phyloP scores from a whole-genome alignment of 1,140 invertebrate species.

The Dreissena polymorpha region DNA sequence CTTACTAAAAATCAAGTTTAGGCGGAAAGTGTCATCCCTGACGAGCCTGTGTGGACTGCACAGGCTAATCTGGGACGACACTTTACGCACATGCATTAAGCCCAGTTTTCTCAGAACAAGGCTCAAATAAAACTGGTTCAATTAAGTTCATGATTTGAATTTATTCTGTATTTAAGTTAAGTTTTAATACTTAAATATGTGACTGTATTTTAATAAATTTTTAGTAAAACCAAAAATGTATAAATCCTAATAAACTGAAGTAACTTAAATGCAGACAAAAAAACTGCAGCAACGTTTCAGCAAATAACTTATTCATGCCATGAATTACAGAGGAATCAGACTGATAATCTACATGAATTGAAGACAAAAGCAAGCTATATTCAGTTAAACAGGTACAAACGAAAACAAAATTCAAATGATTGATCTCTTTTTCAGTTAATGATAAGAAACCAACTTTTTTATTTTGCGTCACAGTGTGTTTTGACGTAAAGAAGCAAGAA shows the following conservation, averaged over 20 bases:
- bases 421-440: background rate
- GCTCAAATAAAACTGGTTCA: background rate
- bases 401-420: background rate
- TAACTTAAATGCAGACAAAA: too few species aligned
- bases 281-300: background rate
- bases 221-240: background rate
- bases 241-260: background rate
- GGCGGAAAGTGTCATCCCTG: too few species aligned
- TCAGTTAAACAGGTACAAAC: background rate
- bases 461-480: background rate
- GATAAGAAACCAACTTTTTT: background rate
- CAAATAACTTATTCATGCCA: background rate
- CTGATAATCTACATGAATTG: background rate
- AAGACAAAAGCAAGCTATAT: conserved; percentile 4
- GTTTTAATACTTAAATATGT: background rate
- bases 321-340: background rate
- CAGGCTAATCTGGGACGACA: too few species aligned
- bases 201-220: background rate
- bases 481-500: too few species aligned
- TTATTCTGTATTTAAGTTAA: background rate
- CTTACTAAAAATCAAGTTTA: too few species aligned
- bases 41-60: too few species aligned
- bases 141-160: background rate
- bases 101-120: too few species aligned
- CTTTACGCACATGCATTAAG: too few species aligned